Evolutionary conservation across 2,888 invertebrate species (phyloP).

Genomic region (Gymnoscelis rufifasciata): DNA sequence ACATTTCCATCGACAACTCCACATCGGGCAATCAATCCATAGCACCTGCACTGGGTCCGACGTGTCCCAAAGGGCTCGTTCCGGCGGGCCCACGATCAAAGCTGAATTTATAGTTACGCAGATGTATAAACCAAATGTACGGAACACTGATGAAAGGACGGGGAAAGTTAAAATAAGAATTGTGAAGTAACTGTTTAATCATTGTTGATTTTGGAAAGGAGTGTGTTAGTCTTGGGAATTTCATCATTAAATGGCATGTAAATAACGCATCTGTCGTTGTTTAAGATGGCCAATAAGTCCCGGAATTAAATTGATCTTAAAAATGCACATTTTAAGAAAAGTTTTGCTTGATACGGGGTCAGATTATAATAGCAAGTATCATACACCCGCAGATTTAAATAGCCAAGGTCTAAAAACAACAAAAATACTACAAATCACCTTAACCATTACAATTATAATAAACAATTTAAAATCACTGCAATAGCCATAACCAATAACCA

Average conservation of each 20-base stretch:
- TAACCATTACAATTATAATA: constrained; percentile 24
- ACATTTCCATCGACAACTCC: constrained; percentile 13
- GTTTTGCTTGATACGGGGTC: no score
- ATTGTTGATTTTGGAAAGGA: neutral
- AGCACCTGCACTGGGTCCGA: constrained; percentile 39
- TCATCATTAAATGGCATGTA: no score
- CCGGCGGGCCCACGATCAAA: constrained; percentile 40
- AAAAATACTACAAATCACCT: neutral
- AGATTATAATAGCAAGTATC: no score
- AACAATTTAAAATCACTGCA: constrained; percentile 23
- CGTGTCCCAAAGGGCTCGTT: constrained; percentile 18
- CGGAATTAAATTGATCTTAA: no score
- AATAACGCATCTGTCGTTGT: no score
- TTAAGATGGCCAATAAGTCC: no score
- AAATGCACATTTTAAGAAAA: no score
- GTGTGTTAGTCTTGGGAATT: neutral
- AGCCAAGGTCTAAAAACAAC: no score
- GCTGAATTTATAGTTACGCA: constrained; percentile 51
- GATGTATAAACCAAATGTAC: constrained; percentile 57
- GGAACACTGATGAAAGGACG: constrained; percentile 48
- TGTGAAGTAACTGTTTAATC: neutral
- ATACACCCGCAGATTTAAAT: no score
- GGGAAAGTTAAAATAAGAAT: constrained; percentile 6
- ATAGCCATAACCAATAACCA: constrained; percentile 28
- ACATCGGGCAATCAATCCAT: constrained; percentile 33